phyloP scores from a whole-genome alignment of 2,113 vertebrate species.

The Oncorhynchus kisutch region DNA sequence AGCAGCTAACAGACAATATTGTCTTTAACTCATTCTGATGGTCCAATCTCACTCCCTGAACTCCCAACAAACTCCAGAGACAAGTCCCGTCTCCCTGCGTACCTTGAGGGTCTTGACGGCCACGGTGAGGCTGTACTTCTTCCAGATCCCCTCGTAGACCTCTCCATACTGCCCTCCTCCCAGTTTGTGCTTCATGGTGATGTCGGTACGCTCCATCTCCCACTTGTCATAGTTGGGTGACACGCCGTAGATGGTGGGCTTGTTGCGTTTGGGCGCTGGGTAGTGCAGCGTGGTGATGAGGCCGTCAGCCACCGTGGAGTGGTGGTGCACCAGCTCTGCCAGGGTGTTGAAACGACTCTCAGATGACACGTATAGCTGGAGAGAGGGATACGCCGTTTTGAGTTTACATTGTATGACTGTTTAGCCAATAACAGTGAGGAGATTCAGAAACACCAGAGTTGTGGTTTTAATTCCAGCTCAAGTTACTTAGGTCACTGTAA shows the following conservation, averaged over 20 bases:
- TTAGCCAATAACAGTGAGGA: no score
- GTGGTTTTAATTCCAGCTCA: no score
- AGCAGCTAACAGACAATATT: not conserved
- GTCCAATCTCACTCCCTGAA: not conserved
- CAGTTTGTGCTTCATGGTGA: conserved; percentile 99
- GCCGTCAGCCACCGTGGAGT: conserved; percentile 93
- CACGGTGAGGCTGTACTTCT: conserved; percentile 96
- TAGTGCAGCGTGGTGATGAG: conserved; percentile 98
- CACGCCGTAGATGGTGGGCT: conserved; percentile 96
- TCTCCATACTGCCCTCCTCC: conserved; percentile 97
- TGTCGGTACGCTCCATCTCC: conserved; percentile 99
- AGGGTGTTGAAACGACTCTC: conserved; percentile 97
- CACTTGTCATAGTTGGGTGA: conserved; percentile 98
- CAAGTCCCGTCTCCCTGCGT: not conserved
- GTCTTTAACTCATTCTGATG: not conserved
- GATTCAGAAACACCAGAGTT: no score
- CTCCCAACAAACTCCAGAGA: not conserved
- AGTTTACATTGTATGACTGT: no score
- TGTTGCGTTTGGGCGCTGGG: conserved; percentile 96
- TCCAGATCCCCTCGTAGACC: conserved; percentile 98
- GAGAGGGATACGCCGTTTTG: not conserved
- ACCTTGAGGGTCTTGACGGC: conserved; percentile 98
- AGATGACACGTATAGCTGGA: conserved; percentile 94
- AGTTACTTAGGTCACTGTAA: no score
- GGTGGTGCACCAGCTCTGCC: conserved; percentile 96